Conservation (phyloP, 1,140 invertebrate genomes). For the Drosophila kanapiae region DNA sequence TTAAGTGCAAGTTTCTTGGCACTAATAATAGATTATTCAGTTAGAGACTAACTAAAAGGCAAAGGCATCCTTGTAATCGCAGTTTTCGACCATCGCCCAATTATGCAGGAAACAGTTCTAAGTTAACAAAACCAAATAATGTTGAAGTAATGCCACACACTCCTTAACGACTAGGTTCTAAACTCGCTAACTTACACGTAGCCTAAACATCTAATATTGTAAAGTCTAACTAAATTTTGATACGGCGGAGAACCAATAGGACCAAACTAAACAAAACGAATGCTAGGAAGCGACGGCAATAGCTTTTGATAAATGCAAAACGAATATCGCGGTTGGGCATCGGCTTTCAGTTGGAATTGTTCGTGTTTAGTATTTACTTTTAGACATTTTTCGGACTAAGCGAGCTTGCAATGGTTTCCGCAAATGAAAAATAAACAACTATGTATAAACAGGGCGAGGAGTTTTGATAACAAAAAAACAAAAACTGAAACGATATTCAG, state of each 20-base stretch:
- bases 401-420: conserved; percentile 81
- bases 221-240: conserved; percentile 70
- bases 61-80: conserved; percentile 34
- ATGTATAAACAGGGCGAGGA: conserved; percentile 48
- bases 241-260: conserved; percentile 70
- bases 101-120: conserved; percentile 69
- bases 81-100: conserved; percentile 40
- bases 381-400: conserved; percentile 53
- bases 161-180: conserved; percentile 51
- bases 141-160: conserved; percentile 15
- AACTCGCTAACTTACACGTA: conserved; percentile 47
- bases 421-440: conserved; percentile 55
- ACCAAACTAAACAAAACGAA: conserved; percentile 68
- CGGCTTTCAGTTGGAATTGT: conserved; percentile 31
- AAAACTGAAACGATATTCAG: conserved; percentile 14
- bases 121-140: conserved; percentile 67
- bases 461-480: conserved; percentile 26
- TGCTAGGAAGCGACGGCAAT: conserved; percentile 54
- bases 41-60: not conserved
- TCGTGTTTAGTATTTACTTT: conserved; percentile 19
- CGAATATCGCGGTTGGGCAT: conserved; percentile 13
- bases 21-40: not conserved
- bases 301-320: conserved; percentile 52
- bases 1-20: not conserved
- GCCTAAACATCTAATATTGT: conserved; percentile 51